These are phyloP conservation scores for Zele albiditarsus DNA, from an alignment of 2,888 invertebrate genomes.

Conservation along the genomic window DNA sequence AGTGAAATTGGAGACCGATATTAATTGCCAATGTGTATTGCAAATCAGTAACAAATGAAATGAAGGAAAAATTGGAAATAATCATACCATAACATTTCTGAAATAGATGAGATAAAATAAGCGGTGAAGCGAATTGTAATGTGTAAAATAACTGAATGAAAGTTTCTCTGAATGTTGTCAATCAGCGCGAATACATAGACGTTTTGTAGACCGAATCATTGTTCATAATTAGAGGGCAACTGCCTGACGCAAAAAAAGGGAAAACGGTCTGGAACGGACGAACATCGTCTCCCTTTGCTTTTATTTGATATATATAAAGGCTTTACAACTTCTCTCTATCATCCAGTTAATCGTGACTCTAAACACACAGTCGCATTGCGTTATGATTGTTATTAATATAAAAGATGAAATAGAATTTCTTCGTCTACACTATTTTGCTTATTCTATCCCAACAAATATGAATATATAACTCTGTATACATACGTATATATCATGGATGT, in stretches of 20 bases:
- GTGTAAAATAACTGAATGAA: no score
- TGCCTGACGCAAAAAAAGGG: constrained; percentile 43
- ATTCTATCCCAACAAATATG: background rate
- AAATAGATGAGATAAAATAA: no score
- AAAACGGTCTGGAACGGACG: constrained; percentile 36
- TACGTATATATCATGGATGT: background rate
- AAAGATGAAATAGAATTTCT: constrained; percentile 43
- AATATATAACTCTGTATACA: background rate
- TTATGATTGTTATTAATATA: constrained; percentile 48
- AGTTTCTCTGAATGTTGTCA: no score
- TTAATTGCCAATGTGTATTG: no score
- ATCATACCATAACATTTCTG: no score
- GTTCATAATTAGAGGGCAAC: constrained; percentile 47
- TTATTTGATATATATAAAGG: no score
- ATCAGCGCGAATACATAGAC: background rate
- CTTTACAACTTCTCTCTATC: constrained; percentile 19
- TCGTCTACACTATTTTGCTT: constrained; percentile 27
- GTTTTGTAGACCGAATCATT: constrained; percentile 19
- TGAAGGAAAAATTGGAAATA: no score
- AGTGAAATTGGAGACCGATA: no score
- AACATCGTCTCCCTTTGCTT: no score
- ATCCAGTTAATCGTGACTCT: constrained; percentile 5
- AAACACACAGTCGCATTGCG: constrained; percentile 34
- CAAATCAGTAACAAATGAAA: no score
- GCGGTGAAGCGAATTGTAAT: no score